phyloP scores from a whole-genome alignment of 1,140 invertebrate genomes.

The Sitobion miscanthi region DNA sequence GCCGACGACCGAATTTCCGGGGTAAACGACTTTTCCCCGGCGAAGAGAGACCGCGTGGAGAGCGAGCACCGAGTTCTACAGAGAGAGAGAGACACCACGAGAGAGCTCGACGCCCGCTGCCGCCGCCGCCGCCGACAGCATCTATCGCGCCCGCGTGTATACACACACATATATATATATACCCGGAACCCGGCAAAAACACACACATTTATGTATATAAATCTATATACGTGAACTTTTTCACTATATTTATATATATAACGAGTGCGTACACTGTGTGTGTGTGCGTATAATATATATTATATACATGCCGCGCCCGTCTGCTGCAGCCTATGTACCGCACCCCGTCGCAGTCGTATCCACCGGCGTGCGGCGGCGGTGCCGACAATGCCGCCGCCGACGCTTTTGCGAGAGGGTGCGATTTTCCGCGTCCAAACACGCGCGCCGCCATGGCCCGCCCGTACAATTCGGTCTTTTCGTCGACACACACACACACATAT shows the following conservation, averaged over 20 bases:
- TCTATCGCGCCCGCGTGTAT: background rate
- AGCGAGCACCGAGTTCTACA: too few relatives aligned
- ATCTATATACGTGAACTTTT: background rate
- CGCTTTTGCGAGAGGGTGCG: slow-evolving; percentile 14
- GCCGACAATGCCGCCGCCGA: background rate
- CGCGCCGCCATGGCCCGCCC: background rate
- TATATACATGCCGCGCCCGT: background rate
- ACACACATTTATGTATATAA: background rate
- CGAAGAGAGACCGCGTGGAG: background rate
- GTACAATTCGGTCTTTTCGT: slow-evolving; percentile 1
- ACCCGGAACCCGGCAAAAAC: background rate
- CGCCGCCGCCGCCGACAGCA: background rate
- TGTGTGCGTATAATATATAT: background rate
- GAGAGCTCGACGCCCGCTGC: background rate
- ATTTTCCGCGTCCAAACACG: slow-evolving; percentile 38
- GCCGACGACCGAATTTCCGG: slow-evolving; percentile 50
- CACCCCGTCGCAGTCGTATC: background rate
- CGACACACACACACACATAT: background rate
- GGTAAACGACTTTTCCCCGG: slow-evolving; percentile 45
- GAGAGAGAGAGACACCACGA: background rate
- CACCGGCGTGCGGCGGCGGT: background rate
- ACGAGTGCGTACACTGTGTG: background rate
- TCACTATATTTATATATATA: background rate
- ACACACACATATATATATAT: background rate
- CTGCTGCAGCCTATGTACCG: background rate